Base-by-base conservation (phyloP, 2,888 invertebrate species). In the Caenorhabditis sp. region DNA sequence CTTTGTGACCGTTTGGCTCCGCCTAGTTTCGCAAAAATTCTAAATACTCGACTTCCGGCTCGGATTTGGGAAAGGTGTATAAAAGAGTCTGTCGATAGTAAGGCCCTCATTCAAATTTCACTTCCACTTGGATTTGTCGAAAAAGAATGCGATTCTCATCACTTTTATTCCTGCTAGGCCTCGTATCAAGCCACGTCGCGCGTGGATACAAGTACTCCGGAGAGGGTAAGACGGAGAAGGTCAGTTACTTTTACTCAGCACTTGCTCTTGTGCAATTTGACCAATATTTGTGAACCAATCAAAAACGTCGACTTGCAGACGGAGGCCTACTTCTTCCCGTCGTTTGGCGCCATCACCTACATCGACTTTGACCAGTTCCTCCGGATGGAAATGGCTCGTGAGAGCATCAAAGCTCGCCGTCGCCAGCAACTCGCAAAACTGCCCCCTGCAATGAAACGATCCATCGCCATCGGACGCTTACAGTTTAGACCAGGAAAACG, bases 401-500 rank as follows among this genome's bases (percentile, higher is more conserved):
- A 35, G 27, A 39, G n/a, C 20, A n/a, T n/a, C n/a, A n/a, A n/a
- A n/a, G n/a, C n/a, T n/a, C 46, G 37, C 4, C 41, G 37, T 15
- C 46, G 39, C 41, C 26, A 58, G 58, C 32, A 58, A 74, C 41
- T 78, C 72, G 35, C 78, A 71, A 8, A 77, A 56, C 32, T 63
- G 66, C 53, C 53, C 11, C 55, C 53, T 7, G 9, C 48, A n/a
- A 66, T 66, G 66, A 71, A 71, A 15, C 26, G 35, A 15, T 61
- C 61, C 11, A 48, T 62, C 22, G 71, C 71, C 1, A 41, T 71
- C 43, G 78, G 78, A 9, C 58, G 78, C 4, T 48, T 53, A n/a
- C 52, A 63, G 15, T 79, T 79, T 43, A 45, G 79, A 11, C 80
- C 77, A 4, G 77, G 80, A 27, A 80, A 80, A 27, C 63, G 80